Percentiles rank a stretch among this genome's conserved stretches.
phyloP scores from a whole-genome alignment of 64 coral and sea anemone species.

The Stichodactyla mertensii region DNA sequence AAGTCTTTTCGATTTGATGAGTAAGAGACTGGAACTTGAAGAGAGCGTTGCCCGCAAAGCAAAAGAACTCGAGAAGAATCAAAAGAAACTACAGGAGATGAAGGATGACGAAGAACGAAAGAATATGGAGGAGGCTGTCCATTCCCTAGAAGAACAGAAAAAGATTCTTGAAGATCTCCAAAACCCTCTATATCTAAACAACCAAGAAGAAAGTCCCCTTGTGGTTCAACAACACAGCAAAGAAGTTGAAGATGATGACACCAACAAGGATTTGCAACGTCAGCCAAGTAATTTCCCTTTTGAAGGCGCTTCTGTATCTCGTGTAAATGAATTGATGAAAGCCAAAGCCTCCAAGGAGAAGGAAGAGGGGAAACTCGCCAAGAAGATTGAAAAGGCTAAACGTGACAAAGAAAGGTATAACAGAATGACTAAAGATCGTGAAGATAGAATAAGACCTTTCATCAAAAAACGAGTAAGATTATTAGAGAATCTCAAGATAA shows the following conservation, averaged over 20 bases:
- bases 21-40: conserved; percentile 24
- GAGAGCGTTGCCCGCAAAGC: conserved; percentile 40
- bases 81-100: conserved; percentile 29
- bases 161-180: background rate
- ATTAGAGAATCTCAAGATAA: background rate
- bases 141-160: background rate
- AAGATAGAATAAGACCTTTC: conserved; percentile 42
- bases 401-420: conserved; percentile 30
- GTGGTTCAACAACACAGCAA: background rate
- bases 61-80: conserved; percentile 33
- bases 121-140: background rate
- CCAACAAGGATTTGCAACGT: background rate
- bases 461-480: conserved; percentile 43
- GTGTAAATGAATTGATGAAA: background rate
- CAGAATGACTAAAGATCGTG: conserved; percentile 49
- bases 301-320: background rate
- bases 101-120: conserved; percentile 24
- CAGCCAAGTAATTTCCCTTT: background rate
- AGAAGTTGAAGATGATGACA: background rate
- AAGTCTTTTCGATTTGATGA: conserved; percentile 13
- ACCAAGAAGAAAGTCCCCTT: background rate
- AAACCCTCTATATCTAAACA: background rate
- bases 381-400: conserved; percentile 9
- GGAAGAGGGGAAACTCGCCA: background rate
- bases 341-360: background rate